Percentiles rank a stretch among this genome's conserved stretches.
Evolutionary conservation across 2,888 invertebrate genomes (phyloP).

Genomic region (Apotomis capreana): DNA sequence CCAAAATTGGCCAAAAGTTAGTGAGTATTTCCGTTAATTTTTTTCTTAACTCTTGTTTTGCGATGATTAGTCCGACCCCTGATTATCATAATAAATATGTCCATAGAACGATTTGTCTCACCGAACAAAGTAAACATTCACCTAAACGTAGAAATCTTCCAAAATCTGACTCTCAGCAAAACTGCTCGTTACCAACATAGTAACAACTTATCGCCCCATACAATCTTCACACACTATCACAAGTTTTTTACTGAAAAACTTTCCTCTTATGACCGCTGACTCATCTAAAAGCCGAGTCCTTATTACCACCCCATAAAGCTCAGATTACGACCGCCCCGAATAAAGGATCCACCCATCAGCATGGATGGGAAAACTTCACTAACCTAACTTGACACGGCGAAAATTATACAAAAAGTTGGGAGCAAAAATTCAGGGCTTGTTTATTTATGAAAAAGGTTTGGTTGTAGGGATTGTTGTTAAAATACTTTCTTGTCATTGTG

Average conservation of each 20-base stretch:
- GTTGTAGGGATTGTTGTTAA: not conserved
- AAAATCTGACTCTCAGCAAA: constrained; percentile 20
- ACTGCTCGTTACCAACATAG: constrained; percentile 30
- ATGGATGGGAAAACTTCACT: constrained; percentile 33
- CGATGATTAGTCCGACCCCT: too few species aligned
- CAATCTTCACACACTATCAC: constrained; percentile 36
- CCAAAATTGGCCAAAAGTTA: too few species aligned
- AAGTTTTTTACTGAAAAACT: constrained; percentile 37
- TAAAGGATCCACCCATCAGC: constrained; percentile 33
- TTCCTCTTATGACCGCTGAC: constrained; percentile 24
- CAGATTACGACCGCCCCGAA: constrained; percentile 24
- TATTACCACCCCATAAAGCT: constrained; percentile 39
- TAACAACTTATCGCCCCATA: constrained; percentile 32
- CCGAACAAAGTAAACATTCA: constrained; percentile 7
- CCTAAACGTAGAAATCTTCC: constrained; percentile 7
- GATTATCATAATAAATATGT: not conserved
- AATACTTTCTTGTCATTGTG: too few species aligned
- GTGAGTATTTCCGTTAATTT: too few species aligned
- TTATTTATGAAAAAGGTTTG: constrained; percentile 17
- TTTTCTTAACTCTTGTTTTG: too few species aligned
- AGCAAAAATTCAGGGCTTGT: constrained; percentile 20
- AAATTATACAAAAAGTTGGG: constrained; percentile 39
- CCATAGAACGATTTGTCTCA: not conserved
- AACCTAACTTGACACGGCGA: constrained; percentile 31
- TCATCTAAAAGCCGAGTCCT: constrained; percentile 21